Percentiles rank a stretch among this genome's conserved stretches.
phyloP scores from a whole-genome alignment of 2,888 invertebrate genomes.

The Meiosimyza decipiens region DNA sequence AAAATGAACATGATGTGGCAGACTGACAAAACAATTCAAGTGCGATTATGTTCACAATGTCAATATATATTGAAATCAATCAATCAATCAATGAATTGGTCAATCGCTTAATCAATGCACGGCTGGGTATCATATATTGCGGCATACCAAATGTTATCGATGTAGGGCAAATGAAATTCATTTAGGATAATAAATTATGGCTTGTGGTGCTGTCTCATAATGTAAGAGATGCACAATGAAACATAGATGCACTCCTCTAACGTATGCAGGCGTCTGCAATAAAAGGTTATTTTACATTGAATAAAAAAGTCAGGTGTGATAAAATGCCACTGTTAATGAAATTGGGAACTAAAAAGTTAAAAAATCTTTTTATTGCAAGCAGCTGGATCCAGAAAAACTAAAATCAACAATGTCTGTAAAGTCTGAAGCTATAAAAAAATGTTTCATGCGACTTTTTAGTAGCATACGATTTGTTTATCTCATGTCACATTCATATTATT shows the following conservation, averaged over 20 bases:
- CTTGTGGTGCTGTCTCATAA: neutral
- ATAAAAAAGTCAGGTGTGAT: too few relatives aligned
- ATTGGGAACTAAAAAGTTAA: too few relatives aligned
- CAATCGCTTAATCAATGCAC: conserved; percentile 37
- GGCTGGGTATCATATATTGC: conserved; percentile 36
- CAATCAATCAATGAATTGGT: conserved; percentile 37
- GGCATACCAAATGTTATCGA: neutral
- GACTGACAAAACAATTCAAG: conserved; percentile 13
- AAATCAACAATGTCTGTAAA: too few relatives aligned
- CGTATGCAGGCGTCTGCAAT: conserved; percentile 29
- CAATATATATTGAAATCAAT: conserved; percentile 38
- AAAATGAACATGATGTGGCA: neutral
- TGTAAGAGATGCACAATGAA: neutral
- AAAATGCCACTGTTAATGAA: too few relatives aligned
- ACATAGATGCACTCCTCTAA: conserved; percentile 16
- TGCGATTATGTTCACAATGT: conserved; percentile 28
- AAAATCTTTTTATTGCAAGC: too few relatives aligned
- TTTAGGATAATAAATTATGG: conserved; percentile 24
- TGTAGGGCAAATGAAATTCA: conserved; percentile 19
- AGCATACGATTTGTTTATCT: too few relatives aligned
- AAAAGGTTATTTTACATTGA: too few relatives aligned
- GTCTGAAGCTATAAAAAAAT: too few relatives aligned
- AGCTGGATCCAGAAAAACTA: too few relatives aligned
- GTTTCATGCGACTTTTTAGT: too few relatives aligned
- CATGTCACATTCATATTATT: too few relatives aligned